Conservation (phyloP, 2,113 vertebrate genomes). For the Hystrix cristata region DNA sequence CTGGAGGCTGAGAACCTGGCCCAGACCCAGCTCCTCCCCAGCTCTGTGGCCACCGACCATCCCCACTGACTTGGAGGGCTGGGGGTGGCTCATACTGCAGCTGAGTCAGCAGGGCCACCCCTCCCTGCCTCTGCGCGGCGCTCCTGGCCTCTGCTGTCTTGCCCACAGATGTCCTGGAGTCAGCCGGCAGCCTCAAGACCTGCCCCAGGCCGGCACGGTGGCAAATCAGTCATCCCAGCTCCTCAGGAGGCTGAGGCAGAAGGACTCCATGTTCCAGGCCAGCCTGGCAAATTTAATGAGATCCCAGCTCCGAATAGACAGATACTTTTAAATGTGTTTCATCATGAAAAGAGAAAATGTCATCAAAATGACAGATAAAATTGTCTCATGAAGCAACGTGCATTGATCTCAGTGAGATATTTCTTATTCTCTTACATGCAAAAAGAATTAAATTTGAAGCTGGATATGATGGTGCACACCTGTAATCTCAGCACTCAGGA, state of each 20-base stretch:
- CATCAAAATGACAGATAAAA: conserved; percentile 95
- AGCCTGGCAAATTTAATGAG: not conserved
- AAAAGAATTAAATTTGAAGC: conserved; percentile 89
- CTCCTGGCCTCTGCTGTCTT: not conserved
- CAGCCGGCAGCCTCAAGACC: not conserved
- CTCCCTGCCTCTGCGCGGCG: not conserved
- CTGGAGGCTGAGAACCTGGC: not conserved
- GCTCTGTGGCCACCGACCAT: not conserved
- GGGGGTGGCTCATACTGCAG: not conserved
- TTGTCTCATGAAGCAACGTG: conserved; percentile 99
- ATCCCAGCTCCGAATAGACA: conserved; percentile 62
- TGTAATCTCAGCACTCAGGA: no score
- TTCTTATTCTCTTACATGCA: conserved; percentile 99
- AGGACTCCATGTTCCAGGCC: not conserved
- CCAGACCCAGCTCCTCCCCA: no score
- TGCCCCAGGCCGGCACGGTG: not conserved
- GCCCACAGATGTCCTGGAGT: not conserved
- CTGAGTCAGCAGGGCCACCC: not conserved
- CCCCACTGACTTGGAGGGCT: not conserved
- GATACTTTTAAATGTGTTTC: conserved; percentile 93
- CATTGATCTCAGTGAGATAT: conserved; percentile 99
- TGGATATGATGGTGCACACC: no score
- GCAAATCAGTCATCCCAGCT: not conserved
- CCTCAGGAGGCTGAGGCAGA: not conserved
- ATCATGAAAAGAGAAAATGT: conserved; percentile 94